Evolutionary conservation across 23 tunicate species (phyloP).

Genomic region (Corella eumyota): DNA sequence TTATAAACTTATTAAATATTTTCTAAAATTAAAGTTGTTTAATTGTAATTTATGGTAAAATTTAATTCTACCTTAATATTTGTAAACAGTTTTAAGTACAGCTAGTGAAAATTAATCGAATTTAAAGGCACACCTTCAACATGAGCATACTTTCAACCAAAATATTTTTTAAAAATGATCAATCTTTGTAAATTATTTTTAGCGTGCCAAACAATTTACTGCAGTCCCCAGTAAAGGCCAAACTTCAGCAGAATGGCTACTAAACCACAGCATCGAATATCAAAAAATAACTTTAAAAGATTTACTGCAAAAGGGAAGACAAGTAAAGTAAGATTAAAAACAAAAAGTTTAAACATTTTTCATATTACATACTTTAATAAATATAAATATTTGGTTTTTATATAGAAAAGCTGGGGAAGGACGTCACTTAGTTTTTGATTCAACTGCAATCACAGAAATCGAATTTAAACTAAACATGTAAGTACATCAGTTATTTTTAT

Average conservation of each 20-base stretch:
- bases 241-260: conserved; percentile 88
- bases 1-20: neutral
- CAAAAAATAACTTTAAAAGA: conserved; percentile 72
- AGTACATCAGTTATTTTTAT: neutral
- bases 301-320: conserved; percentile 62
- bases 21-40: too few species aligned
- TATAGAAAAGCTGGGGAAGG: conserved; percentile 53
- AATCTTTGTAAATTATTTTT: neutral
- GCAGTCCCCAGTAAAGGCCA: conserved; percentile 68
- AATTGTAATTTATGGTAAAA: too few species aligned
- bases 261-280: conserved; percentile 48
- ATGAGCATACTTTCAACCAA: too few species aligned
- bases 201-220: conserved; percentile 43
- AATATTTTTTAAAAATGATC: too few species aligned
- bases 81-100: too few species aligned
- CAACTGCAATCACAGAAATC: conserved; percentile 55
- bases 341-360: neutral
- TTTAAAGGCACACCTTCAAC: too few species aligned
- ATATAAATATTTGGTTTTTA: too few species aligned
- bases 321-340: conserved; percentile 34
- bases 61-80: too few species aligned
- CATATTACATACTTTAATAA: too few species aligned
- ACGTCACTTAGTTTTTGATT: conserved; percentile 74
- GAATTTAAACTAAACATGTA: conserved; percentile 81
- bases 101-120: too few species aligned